A percentile compares a stretch with the other conserved stretches of the same genome.
Evolutionary conservation across 1,140 invertebrate genomes (phyloP).

Genomic region (Brachionus rotundiformis): DNA sequence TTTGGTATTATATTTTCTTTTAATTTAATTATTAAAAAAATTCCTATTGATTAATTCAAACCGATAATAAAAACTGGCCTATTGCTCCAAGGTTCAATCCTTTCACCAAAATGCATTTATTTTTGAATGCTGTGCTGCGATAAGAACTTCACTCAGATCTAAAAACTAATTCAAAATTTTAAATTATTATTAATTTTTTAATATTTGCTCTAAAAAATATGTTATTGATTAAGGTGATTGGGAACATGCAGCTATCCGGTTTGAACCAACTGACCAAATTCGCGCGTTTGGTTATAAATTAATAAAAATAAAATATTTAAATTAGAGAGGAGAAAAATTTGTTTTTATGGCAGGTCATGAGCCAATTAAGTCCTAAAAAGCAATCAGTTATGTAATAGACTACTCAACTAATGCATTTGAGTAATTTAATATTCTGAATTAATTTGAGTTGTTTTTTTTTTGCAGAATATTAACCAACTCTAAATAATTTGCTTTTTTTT

Average conservation of each 20-base stretch:
- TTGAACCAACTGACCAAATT: too few species aligned
- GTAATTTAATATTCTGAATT: background rate
- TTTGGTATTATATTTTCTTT: background rate
- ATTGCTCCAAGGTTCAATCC: background rate
- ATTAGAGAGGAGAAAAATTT: background rate
- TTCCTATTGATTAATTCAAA: background rate
- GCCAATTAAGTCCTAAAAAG: background rate
- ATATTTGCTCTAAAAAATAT: too few species aligned
- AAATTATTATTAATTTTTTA: too few species aligned
- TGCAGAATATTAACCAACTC: background rate
- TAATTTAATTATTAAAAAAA: too few species aligned
- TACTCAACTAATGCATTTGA: background rate
- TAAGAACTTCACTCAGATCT: too few species aligned
- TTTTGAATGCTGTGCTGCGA: background rate
- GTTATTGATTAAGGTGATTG: too few species aligned
- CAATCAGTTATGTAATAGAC: background rate
- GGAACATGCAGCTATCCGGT: too few species aligned
- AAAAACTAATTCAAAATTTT: too few species aligned
- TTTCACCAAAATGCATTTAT: background rate
- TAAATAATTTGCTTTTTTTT: background rate
- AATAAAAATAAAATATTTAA: conserved; percentile 6
- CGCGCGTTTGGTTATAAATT: too few species aligned
- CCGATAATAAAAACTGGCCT: background rate
- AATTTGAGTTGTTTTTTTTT: background rate
- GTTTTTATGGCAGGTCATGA: background rate